Base-by-base conservation (phyloP, 2,797 vertebrate genomes). In the Falco rusticolus region DNA sequence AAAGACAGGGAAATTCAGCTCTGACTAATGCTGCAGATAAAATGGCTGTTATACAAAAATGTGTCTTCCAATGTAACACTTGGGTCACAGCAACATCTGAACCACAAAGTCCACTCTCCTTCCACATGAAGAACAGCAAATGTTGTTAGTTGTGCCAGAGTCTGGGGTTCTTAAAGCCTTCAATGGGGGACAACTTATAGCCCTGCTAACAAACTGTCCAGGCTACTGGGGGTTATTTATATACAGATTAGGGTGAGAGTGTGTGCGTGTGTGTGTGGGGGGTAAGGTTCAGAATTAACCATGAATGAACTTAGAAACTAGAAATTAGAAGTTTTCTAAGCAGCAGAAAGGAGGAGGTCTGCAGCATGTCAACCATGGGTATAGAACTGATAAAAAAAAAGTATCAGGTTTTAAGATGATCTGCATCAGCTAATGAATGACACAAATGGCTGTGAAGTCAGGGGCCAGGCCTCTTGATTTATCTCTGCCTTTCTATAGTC, bases 11-110 rank as follows among this genome's bases (percentile, higher is more conserved):
- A 93, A 61, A 81, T 65, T 94, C 33, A 92, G 69, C 89, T 93
- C 90, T 95, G 92, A 96, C 75, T 96, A 96, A 97, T 85, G 64
- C 78, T 85, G 54, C 60, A 93, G 89, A 96, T 89, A 94, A 96
- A 96, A 90, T 0, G 21, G 25, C 82, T 92, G 68, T 75, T 89
- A 78, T 19, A 90, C 54, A 93, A 91, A 95, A 92, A 84, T 0
- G 0, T 65, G 65, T 89, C 92, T 92, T 96, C 96, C 75, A 92
- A 48, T 45, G 61, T 45, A 90, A 25, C 57, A 34, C 26, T 87
- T 84, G 79, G 64, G 75, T 92, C 88, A 87, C 78, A 85, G 81
- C 81, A 96, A 83, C 69, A 92, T 91, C 65, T 71, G 64, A 94
- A 87, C 54, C 65, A 92, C 87, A 87, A 94, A 89, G 75, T 74